phyloP scores from a whole-genome alignment of 1,140 invertebrate species.

The Branchinecta lindahli region DNA sequence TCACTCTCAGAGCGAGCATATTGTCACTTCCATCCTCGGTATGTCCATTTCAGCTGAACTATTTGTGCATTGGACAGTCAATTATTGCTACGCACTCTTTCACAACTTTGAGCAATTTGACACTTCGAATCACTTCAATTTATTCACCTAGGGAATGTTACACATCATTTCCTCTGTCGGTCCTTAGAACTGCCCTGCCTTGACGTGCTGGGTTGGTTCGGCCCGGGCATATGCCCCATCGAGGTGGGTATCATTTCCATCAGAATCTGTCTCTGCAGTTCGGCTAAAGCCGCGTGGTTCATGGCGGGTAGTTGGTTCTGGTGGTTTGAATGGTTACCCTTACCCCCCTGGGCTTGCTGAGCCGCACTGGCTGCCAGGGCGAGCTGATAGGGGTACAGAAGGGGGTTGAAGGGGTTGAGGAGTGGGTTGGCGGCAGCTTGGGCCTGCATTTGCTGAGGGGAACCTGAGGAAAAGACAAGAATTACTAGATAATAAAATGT shows the following conservation, averaged over 20 bases:
- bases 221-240: background rate
- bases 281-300: slow-evolving; percentile 43
- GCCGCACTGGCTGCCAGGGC: slow-evolving; percentile 44
- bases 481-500: no score
- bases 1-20: no score
- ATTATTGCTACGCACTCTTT: no score
- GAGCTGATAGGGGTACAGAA: slow-evolving; percentile 70
- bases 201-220: background rate
- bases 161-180: background rate
- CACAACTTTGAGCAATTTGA: no score
- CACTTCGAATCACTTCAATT: no score
- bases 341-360: slow-evolving; percentile 38
- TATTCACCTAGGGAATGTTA: background rate
- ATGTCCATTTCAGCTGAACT: no score
- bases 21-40: no score
- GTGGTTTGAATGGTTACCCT: slow-evolving; percentile 33
- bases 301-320: slow-evolving; percentile 24
- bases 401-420: slow-evolving; percentile 66
- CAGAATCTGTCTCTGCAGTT: slow-evolving; percentile 85
- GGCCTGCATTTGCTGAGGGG: slow-evolving; percentile 12
- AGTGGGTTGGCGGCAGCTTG: slow-evolving; percentile 26
- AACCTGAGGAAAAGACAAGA: background rate
- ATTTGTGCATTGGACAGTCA: no score
- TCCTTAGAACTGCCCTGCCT: background rate
- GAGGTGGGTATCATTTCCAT: slow-evolving; percentile 74